Conservation (phyloP, 2,797 vertebrate species). For the Muscicapa striata region DNA sequence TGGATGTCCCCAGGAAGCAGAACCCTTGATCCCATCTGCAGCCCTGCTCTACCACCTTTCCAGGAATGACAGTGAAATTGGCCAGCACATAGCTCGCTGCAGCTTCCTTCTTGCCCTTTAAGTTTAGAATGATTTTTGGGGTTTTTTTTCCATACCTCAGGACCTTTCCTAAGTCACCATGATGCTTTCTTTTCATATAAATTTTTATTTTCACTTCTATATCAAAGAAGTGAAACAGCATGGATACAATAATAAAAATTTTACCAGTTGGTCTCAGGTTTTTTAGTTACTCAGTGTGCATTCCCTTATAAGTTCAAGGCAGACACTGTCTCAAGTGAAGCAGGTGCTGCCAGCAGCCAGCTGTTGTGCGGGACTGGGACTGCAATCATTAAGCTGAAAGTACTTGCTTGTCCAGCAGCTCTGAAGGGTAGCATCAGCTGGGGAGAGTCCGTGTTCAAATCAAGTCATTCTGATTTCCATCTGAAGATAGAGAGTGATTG, state of each 20-base stretch:
- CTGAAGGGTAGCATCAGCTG: not conserved
- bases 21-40: not conserved
- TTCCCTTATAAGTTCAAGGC: not conserved
- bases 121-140: not conserved
- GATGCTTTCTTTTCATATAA: not conserved
- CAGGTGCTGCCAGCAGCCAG: not conserved
- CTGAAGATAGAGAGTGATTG: not conserved
- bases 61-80: not conserved
- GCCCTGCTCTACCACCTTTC: not conserved
- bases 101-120: not conserved
- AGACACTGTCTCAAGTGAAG: not conserved
- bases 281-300: not conserved
- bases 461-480: not conserved
- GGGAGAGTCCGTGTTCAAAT: not conserved
- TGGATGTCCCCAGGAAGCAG: not conserved
- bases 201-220: not conserved
- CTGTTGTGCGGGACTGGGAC: not conserved
- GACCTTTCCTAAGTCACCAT: not conserved
- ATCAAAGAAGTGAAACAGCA: not conserved
- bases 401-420: not conserved
- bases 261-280: not conserved
- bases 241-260: not conserved
- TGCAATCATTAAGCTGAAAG: not conserved
- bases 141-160: not conserved
- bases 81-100: fast-evolving